Base-by-base conservation (phyloP, 2,113 vertebrate genomes). In the Entomyzon cyanotis region DNA sequence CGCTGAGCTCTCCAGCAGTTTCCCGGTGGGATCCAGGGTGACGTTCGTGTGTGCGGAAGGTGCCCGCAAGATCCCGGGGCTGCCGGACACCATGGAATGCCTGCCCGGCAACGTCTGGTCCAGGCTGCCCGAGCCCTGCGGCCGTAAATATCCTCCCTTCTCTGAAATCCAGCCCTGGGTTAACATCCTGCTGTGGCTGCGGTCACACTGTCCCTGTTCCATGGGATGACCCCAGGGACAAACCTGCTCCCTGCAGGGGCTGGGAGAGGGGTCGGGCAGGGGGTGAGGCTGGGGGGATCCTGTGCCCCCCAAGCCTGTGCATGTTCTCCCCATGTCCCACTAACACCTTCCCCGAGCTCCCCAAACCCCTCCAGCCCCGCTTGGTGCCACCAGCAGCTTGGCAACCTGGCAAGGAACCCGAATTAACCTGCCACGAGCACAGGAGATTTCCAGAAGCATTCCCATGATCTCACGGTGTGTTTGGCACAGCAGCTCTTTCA, bases 361-460 rank as follows among this genome's bases (percentile, higher is more conserved):
- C 9, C 1, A 1, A 0, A 0, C 75, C 3, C 5, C 80, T 6
- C 18, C 17, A 5, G 0, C 52, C 8, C 4, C 0, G 0, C 39
- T 39, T 1, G 67, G 9, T 27, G 52, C 33, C 0, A 0, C 18
- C 24, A 16, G 30, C 18, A 2, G 52, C 2, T 7, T 0, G 22
- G 41, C 69, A 86, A 44, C 55, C 49, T 1, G n/a, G 27, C 0
- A 0, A 4, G 70, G 39, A 15, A 6, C 23, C 28, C 13, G 4
- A 12, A 4, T 1, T 0, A 5, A 8, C 28, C 33, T 1, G 15
- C 2, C 2, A 2, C 1, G 39, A 20, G 12, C 7, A 0, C 0
- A 3, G 5, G 79, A 81, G 74, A 83, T 46, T 22, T 11, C 39
- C 55, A 19, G 52, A 1, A 23, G 42, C 39, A 0, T 5, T 16